A percentile compares a stretch with the other conserved stretches of the same genome.
phyloP scores from a whole-genome alignment of 2,113 vertebrate genomes.

The Xenopus borealis region DNA sequence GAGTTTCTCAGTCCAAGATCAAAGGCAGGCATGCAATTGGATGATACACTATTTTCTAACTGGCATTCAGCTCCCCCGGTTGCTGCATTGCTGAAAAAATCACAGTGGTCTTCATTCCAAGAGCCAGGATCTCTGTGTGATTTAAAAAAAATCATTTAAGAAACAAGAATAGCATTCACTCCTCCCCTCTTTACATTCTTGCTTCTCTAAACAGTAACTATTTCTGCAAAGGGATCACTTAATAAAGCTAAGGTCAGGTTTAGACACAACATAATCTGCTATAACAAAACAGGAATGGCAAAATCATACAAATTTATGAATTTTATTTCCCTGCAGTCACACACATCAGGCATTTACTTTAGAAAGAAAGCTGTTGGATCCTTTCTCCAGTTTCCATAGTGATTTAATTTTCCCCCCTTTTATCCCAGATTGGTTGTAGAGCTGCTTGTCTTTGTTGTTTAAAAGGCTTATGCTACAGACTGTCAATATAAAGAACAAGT shows the following conservation, averaged over 20 bases:
- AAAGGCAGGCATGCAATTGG: conserved; percentile 57
- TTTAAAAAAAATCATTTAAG: conserved; percentile 45
- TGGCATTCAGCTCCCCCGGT: conserved; percentile 57
- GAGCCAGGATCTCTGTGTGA: conserved; percentile 45
- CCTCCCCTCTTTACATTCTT: conserved; percentile 51
- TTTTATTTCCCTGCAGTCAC: conserved; percentile 70
- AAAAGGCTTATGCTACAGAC: conserved; percentile 72
- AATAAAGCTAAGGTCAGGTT: conserved; percentile 70
- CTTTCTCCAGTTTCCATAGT: conserved; percentile 82
- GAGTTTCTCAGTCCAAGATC: conserved; percentile 60
- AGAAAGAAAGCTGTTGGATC: conserved; percentile 79
- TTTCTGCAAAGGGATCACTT: conserved; percentile 62
- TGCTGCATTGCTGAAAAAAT: conserved; percentile 53
- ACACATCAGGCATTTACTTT: conserved; percentile 79
- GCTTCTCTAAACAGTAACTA: conserved; percentile 60
- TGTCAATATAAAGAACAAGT: conserved; percentile 67
- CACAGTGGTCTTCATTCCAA: conserved; percentile 41
- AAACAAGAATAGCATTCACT: conserved; percentile 58
- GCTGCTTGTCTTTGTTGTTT: conserved; percentile 70
- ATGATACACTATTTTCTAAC: conserved; percentile 57
- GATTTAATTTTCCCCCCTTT: conserved; percentile 74
- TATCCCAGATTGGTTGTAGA: conserved; percentile 79
- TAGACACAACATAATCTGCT: conserved; percentile 65
- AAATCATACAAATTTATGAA: conserved; percentile 74
- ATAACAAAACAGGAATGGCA: conserved; percentile 72